These are phyloP conservation scores for Mactra quadrangularis DNA, from an alignment of 1,140 invertebrate species.

Conservation along the genomic window DNA sequence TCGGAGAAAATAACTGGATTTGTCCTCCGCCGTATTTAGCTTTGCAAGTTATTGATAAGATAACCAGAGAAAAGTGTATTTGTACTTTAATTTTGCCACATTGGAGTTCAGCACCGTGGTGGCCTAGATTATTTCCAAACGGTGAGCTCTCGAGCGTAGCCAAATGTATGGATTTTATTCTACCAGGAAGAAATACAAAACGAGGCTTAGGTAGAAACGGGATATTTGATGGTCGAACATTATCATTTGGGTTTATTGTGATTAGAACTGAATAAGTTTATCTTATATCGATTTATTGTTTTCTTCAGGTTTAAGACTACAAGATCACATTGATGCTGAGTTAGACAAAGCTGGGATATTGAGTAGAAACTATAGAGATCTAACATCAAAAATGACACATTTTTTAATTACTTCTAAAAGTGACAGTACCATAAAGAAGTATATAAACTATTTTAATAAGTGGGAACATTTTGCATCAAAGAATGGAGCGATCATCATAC, in stretches of 20 bases:
- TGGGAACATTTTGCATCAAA: constrained; percentile 21
- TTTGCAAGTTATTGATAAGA: not conserved
- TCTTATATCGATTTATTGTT: not conserved
- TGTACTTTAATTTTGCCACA: constrained; percentile 1
- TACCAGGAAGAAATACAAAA: not conserved
- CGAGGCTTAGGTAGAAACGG: constrained; percentile 17
- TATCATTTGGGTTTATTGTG: constrained; percentile 6
- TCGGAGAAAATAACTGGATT: not conserved
- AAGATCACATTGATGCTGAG: not conserved
- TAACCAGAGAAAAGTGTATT: not conserved
- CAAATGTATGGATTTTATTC: not conserved
- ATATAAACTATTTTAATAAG: constrained; percentile 37
- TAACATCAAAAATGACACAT: constrained; percentile 14
- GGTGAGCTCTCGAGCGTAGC: not conserved
- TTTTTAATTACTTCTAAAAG: constrained; percentile 19
- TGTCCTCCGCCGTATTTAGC: not conserved
- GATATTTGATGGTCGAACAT: constrained; percentile 18
- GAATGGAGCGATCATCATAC: not conserved
- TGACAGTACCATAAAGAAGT: constrained; percentile 38
- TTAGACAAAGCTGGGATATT: not conserved
- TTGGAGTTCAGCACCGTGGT: not conserved
- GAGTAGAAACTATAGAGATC: not conserved
- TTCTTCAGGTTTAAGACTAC: not conserved
- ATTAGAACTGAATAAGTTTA: not conserved
- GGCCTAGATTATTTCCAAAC: constrained; percentile 1